These are phyloP conservation scores for Drosophila kohkoa DNA, from an alignment of 1,140 invertebrate species.

Conservation along the genomic window DNA sequence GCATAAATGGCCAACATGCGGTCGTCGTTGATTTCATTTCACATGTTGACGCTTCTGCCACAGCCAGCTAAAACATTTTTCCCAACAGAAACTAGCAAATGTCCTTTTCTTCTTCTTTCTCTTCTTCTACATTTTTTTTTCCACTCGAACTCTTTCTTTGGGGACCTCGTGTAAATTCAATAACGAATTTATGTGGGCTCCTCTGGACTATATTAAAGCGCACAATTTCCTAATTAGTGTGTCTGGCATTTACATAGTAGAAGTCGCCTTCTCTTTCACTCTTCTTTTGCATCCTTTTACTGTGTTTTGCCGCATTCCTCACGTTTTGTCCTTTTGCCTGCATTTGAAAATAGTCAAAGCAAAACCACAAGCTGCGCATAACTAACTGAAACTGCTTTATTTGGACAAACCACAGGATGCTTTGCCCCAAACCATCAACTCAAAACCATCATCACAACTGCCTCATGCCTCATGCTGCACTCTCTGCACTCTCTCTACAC, in stretches of 20 bases:
- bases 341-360: slow-evolving; percentile 74
- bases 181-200: slow-evolving; percentile 60
- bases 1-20: slow-evolving; percentile 74
- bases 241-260: slow-evolving; percentile 58
- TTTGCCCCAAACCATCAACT: neutral
- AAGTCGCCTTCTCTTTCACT: neutral
- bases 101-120: neutral
- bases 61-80: slow-evolving; percentile 30
- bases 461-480: too few relatives aligned
- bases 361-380: slow-evolving; percentile 80
- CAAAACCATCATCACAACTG: neutral
- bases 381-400: slow-evolving; percentile 80
- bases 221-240: slow-evolving; percentile 75
- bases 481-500: neutral
- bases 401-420: slow-evolving; percentile 64
- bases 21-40: slow-evolving; percentile 34
- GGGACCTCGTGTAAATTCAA: slow-evolving; percentile 57
- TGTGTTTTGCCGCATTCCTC: slow-evolving; percentile 25
- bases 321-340: slow-evolving; percentile 20
- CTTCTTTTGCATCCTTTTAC: neutral
- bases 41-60: slow-evolving; percentile 50
- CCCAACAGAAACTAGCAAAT: neutral
- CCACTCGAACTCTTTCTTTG: neutral
- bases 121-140: neutral
- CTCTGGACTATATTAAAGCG: slow-evolving; percentile 63